Evolutionary conservation across 2,888 invertebrate genomes (phyloP), one percentile per base, ranked within the genome.

Genomic region (Patella depressa): DNA sequence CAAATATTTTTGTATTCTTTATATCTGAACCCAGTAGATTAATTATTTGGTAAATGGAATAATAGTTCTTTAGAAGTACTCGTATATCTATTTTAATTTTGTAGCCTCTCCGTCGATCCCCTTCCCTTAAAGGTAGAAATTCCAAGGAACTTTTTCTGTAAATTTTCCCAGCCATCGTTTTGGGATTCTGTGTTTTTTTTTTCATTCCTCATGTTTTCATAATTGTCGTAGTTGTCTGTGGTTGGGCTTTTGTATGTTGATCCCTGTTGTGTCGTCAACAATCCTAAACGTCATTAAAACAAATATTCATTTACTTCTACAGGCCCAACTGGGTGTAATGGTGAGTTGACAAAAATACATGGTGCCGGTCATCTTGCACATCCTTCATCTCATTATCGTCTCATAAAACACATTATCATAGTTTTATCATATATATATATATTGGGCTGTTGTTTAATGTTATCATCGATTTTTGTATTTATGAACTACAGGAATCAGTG

Each of bases 251-350:
- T 45, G 45, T 45, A 9, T 45, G 45, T 45, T 45, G 45, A 45
- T 45, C 45, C 9, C 9, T 45, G 45, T 45, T 45, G 45, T 45
- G 9, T 45, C 45, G 45, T 45, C 45, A 45, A 45, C 45, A 45
- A 45, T 45, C 45, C 45, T 45, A 45, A 45, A 45, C 45, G 45
- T 45, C 45, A 45, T 45, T 45, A 45, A 45, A 45, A 45, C 45
- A 45, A 45, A 24, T 74, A 53, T 81, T 69, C 79, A 59, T 79
- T 45, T 45, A 45, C 45, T 71, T 76, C 72, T 76, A 75, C 81
- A 88, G 87, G 87, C 85, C 78, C 86, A 87, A 78, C 84, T 88
- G 83, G 87, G 87, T 79, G 82, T 88, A 17, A 85, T 88, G 87
- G 87, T 88, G 81, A 88, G 87, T 87, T 84, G 65, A 24, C 19